Conservation (phyloP, 2,113 vertebrate species). For the Saguinus midas region DNA sequence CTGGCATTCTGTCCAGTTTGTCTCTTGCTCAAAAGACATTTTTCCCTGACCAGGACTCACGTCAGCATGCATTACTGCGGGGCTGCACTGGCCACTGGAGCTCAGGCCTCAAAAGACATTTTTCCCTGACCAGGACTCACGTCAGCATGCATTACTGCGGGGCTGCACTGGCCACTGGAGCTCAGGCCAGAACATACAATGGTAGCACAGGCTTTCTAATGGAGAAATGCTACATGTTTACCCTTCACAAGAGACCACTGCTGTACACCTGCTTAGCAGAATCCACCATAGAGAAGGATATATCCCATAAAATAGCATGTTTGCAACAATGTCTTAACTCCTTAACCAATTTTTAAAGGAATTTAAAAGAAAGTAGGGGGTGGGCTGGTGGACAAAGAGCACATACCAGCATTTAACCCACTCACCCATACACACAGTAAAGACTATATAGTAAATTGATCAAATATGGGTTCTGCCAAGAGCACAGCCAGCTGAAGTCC, state of each 20-base stretch:
- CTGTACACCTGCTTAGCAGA: not conserved
- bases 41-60: not conserved
- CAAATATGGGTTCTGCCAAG: not conserved
- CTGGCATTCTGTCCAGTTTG: slow-evolving; percentile 54
- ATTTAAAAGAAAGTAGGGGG: not conserved
- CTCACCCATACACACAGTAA: not conserved
- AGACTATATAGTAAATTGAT: not conserved
- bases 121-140: not conserved
- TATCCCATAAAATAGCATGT: not conserved
- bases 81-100: not conserved
- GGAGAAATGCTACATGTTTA: not conserved
- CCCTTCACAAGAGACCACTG: not conserved
- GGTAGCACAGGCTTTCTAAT: not conserved
- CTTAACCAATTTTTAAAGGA: slow-evolving; percentile 30
- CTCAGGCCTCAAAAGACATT: slow-evolving; percentile 20
- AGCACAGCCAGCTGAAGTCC: not conserved
- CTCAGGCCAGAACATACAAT: slow-evolving; percentile 51
- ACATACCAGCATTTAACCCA: not conserved
- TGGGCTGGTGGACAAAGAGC: not conserved
- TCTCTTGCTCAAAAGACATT: slow-evolving; percentile 31
- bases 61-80: not conserved
- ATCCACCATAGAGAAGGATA: not conserved
- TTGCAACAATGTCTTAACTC: not conserved
- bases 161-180: not conserved
- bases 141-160: slow-evolving; percentile 7